These are phyloP conservation scores for Latrodectus elegans DNA, from an alignment of 2,888 invertebrate genomes.

Conservation along the genomic window DNA sequence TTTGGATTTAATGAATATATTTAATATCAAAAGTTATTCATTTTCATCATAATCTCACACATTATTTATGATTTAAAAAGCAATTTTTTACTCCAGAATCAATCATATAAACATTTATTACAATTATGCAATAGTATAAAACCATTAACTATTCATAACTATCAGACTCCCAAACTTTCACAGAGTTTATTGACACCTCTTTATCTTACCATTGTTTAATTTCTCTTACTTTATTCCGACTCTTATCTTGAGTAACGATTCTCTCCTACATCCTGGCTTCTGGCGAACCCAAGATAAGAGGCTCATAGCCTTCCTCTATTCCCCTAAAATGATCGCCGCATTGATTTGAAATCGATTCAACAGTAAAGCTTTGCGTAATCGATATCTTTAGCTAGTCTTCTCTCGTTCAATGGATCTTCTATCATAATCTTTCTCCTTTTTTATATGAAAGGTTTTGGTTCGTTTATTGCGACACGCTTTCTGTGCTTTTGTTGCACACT, in stretches of 20 bases:
- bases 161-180: not conserved
- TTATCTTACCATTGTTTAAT: not conserved
- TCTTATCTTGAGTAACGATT: not conserved
- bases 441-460: not conserved
- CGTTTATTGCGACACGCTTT: slow-evolving; percentile 4
- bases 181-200: not conserved
- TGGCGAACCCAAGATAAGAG: slow-evolving; percentile 34
- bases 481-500: not conserved
- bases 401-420: slow-evolving; percentile 4
- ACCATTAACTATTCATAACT: not conserved
- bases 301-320: not conserved
- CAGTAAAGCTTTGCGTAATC: slow-evolving; percentile 26
- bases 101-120: not conserved
- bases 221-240: not conserved
- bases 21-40: too few species aligned
- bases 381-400: slow-evolving; percentile 3
- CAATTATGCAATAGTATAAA: not conserved
- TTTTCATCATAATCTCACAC: too few species aligned
- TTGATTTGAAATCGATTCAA: slow-evolving; percentile 43
- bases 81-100: not conserved
- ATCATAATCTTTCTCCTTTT: not conserved
- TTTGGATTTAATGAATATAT: too few species aligned
- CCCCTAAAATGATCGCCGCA: slow-evolving; percentile 12
- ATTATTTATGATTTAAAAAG: too few species aligned
- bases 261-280: not conserved